phyloP scores from a whole-genome alignment of 2,797 vertebrate genomes.

The Okamejei kenojei region DNA sequence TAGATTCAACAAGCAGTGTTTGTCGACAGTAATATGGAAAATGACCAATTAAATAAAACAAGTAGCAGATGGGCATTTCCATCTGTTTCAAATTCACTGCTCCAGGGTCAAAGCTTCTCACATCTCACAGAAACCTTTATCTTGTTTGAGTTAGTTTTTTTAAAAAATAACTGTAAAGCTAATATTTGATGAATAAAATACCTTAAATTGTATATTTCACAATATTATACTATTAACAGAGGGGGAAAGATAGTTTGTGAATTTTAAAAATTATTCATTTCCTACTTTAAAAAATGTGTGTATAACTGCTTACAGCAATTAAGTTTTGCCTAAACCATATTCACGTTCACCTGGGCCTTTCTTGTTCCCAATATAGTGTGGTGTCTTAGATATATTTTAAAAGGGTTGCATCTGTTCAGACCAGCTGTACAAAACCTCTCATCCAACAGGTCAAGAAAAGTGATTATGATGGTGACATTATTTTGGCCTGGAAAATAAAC shows the following conservation, averaged over 20 bases:
- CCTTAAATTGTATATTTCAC: not conserved
- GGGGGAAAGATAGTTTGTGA: not conserved
- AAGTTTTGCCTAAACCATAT: not conserved
- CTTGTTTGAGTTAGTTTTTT: not conserved
- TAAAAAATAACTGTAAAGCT: not conserved
- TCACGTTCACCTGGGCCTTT: not conserved
- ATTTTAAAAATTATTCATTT: not conserved
- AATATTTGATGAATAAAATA: not conserved
- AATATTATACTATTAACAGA: no score
- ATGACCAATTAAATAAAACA: not conserved
- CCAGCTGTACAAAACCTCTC: not conserved
- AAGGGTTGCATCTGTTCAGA: not conserved
- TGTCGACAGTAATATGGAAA: not conserved
- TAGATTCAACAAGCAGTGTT: not conserved
- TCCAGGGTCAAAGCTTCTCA: not conserved
- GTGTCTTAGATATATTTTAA: not conserved
- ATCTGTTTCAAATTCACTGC: not conserved
- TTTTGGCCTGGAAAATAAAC: not conserved
- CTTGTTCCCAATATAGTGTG: not conserved
- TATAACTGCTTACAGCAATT: not conserved
- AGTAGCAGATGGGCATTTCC: not conserved
- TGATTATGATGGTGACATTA: not conserved
- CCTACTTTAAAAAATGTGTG: not conserved
- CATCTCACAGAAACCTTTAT: not conserved
- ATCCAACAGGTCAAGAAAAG: not conserved